Evolutionary conservation across 2,888 invertebrate genomes (phyloP).

Genomic region (Hyppa rectilinea): DNA sequence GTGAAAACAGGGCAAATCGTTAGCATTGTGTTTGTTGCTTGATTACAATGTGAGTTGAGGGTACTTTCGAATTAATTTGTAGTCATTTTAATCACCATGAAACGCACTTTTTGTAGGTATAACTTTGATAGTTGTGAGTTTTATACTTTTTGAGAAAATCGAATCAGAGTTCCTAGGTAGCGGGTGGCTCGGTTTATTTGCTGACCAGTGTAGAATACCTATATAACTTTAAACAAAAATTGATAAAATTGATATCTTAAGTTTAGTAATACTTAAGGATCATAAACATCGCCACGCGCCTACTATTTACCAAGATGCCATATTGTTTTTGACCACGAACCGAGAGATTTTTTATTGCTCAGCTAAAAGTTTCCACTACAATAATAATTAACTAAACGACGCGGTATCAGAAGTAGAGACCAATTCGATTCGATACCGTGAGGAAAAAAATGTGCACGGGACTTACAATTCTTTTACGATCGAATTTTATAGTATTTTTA

Average conservation of each 20-base stretch:
- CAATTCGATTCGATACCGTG: constrained; percentile 70
- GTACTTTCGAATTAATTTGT: too few relatives aligned
- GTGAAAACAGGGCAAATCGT: too few relatives aligned
- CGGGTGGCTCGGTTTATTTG: too few relatives aligned
- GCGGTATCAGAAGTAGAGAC: constrained; percentile 67
- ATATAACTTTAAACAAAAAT: constrained; percentile 31
- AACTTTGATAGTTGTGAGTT: too few relatives aligned
- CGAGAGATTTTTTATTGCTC: constrained; percentile 59
- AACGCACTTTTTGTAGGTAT: too few relatives aligned
- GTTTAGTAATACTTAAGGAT: constrained; percentile 21
- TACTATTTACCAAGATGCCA: constrained; percentile 35
- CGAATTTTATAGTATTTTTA: constrained; percentile 87
- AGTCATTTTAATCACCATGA: too few relatives aligned
- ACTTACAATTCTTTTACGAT: constrained; percentile 88
- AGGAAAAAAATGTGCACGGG: constrained; percentile 79
- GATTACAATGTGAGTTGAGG: too few relatives aligned
- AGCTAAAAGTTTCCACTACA: constrained; percentile 68
- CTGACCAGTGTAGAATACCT: too few relatives aligned
- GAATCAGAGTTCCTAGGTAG: too few relatives aligned
- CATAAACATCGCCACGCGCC: constrained; percentile 44
- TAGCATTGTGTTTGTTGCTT: too few relatives aligned
- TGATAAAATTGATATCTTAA: constrained; percentile 20
- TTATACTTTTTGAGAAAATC: too few relatives aligned
- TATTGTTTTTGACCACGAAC: constrained; percentile 35
- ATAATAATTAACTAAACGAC: constrained; percentile 74